Evolutionary conservation across 2,797 vertebrate species (phyloP).

Genomic region (Labroides dimidiatus): DNA sequence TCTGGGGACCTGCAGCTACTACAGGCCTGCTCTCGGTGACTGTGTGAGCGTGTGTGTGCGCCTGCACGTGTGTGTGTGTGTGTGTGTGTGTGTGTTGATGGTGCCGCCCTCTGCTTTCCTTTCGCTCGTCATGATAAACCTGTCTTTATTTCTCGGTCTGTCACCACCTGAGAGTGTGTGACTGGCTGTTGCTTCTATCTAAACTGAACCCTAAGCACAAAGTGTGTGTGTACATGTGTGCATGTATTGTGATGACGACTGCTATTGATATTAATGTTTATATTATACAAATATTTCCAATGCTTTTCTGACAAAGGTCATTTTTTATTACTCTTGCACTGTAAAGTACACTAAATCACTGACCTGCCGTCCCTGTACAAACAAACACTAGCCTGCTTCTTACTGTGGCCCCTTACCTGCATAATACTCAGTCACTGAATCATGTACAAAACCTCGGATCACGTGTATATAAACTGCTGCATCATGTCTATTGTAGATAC

Average conservation of each 20-base stretch:
- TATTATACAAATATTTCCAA: constrained; percentile 55
- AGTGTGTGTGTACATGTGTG: constrained; percentile 25
- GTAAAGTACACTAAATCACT: constrained; percentile 37
- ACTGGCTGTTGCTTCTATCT: constrained; percentile 35
- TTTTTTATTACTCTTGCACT: constrained; percentile 55
- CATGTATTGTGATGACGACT: constrained; percentile 45
- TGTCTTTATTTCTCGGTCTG: constrained; percentile 30
- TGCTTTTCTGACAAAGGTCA: constrained; percentile 56
- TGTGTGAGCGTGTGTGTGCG: constrained; percentile 1
- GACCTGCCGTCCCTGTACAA: constrained; percentile 38
- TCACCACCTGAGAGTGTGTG: constrained; percentile 21
- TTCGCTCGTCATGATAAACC: constrained; percentile 34
- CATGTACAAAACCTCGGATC: constrained; percentile 26
- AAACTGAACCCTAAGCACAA: constrained; percentile 75
- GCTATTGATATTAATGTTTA: constrained; percentile 72
- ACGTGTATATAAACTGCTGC: constrained; percentile 30
- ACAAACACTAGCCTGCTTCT: constrained; percentile 21
- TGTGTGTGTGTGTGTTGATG: not conserved
- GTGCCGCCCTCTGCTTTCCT: constrained; percentile 16
- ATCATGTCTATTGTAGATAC: constrained; percentile 35
- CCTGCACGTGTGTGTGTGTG: too few relatives aligned
- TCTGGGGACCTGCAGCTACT: constrained; percentile 50
- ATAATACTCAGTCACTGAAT: constrained; percentile 44
- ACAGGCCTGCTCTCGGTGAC: constrained; percentile 41
- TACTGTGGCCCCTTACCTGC: constrained; percentile 48